These are phyloP conservation scores for Diuraphis noxia DNA, from an alignment of 1,140 invertebrate genomes.

Conservation along the genomic window DNA sequence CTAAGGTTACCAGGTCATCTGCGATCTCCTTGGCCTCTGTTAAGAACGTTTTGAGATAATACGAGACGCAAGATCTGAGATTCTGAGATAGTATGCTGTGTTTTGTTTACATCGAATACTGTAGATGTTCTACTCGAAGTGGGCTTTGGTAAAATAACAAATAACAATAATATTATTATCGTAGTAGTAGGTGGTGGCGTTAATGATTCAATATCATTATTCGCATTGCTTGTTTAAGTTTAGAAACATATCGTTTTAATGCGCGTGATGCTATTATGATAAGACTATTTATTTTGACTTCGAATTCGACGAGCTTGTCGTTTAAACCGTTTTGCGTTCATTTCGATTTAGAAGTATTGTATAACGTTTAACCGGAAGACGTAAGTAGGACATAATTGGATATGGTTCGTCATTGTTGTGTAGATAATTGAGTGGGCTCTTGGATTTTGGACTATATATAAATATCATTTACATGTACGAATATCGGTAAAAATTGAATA, in stretches of 20 bases:
- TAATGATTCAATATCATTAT: not conserved
- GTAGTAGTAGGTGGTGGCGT: not conserved
- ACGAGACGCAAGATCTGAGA: not conserved
- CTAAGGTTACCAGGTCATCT: not conserved
- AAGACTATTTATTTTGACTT: not conserved
- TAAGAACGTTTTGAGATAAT: not conserved
- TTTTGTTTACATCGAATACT: not conserved
- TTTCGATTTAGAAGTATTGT: not conserved
- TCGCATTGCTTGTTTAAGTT: not conserved
- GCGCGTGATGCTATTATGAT: not conserved
- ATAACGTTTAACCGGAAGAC: not conserved
- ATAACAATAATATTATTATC: constrained; percentile 1
- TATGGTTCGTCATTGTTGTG: not conserved
- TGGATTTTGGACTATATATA: not conserved
- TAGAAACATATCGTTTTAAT: not conserved
- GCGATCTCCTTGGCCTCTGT: not conserved
- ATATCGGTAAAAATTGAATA: not conserved
- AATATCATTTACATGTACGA: not conserved
- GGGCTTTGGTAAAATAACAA: not conserved
- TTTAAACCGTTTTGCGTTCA: not conserved
- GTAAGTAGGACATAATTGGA: not conserved
- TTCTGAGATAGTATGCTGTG: not conserved
- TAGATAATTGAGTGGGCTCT: not conserved
- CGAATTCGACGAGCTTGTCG: not conserved
- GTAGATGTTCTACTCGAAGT: not conserved